phyloP scores from a whole-genome alignment of 2,888 invertebrate genomes.

The Tachina fera region DNA sequence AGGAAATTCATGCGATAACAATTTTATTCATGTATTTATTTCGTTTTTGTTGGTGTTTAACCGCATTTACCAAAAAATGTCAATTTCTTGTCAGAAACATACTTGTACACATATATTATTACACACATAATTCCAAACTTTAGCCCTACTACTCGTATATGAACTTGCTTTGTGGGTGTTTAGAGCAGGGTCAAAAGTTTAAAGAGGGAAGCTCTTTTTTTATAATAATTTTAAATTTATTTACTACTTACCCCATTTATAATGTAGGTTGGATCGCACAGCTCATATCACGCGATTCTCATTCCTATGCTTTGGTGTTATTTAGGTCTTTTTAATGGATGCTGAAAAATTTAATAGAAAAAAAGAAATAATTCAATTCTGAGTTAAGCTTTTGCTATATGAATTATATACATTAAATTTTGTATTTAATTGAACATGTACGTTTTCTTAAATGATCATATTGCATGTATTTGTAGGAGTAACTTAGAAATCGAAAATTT shows the following conservation, averaged over 20 bases:
- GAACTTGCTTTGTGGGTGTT: not conserved
- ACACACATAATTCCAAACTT: slow-evolving; percentile 20
- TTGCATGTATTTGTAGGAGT: no score
- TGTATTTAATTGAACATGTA: no score
- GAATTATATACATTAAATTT: no score
- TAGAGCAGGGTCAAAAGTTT: not conserved
- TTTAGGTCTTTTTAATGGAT: slow-evolving; percentile 36
- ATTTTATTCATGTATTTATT: slow-evolving; percentile 35
- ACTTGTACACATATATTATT: slow-evolving; percentile 26
- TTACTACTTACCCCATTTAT: slow-evolving; percentile 54
- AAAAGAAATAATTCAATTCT: not conserved
- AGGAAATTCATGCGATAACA: slow-evolving; percentile 60
- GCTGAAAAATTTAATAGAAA: slow-evolving; percentile 31
- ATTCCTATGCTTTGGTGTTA: not conserved
- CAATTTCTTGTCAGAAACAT: slow-evolving; percentile 56
- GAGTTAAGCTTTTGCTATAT: no score
- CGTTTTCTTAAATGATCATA: no score
- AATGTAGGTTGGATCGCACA: slow-evolving; percentile 17
- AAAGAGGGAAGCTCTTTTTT: not conserved
- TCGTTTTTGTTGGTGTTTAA: slow-evolving; percentile 24
- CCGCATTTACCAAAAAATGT: slow-evolving; percentile 53
- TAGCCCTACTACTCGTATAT: not conserved
- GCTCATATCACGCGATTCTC: slow-evolving; percentile 31
- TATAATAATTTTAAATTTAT: not conserved
- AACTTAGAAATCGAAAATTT: no score